phyloP scores from a whole-genome alignment of 2,113 vertebrate species.

The Prinia subflava region DNA sequence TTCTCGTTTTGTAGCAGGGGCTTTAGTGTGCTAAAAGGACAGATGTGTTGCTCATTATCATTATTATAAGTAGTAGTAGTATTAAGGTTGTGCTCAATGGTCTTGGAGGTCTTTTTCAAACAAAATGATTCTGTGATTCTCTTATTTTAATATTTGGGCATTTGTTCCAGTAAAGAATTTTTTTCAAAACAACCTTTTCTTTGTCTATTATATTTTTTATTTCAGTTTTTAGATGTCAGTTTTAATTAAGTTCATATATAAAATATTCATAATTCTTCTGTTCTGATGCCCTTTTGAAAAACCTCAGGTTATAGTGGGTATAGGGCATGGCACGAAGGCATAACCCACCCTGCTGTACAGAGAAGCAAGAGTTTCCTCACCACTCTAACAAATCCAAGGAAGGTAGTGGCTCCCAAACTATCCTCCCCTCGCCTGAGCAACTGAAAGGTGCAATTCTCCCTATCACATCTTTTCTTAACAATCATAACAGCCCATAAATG shows the following conservation, averaged over 20 bases:
- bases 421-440: neutral
- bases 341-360: neutral
- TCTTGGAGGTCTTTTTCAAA: neutral
- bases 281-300: neutral
- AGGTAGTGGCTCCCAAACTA: neutral
- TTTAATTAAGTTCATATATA: neutral
- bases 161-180: neutral
- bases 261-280: neutral
- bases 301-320: neutral
- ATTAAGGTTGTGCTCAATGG: neutral
- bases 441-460: neutral
- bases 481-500: neutral
- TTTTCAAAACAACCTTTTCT: neutral
- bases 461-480: neutral
- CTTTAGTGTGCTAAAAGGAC: neutral
- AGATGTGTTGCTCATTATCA: neutral
- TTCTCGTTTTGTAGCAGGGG: neutral
- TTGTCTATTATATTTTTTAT: neutral
- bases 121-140: neutral
- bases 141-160: neutral
- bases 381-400: neutral
- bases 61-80: neutral
- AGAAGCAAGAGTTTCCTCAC: neutral
- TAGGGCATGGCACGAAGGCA: neutral
- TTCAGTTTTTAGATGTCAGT: fast-evolving